Conservation (phyloP, 2,888 invertebrate species). For the Erebia epiphron region DNA sequence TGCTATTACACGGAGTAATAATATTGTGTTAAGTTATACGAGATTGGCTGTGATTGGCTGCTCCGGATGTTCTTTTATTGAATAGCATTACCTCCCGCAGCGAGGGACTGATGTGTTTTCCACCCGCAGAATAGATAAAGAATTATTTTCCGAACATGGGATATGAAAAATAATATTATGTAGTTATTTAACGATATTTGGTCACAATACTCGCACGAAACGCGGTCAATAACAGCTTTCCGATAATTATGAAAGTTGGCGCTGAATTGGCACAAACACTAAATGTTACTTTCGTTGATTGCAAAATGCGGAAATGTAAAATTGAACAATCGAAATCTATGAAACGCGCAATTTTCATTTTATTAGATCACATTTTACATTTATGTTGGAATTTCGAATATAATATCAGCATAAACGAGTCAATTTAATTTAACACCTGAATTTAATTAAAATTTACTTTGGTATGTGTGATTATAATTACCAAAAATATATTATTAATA, state of each 20-base stretch:
- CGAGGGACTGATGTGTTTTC: no score
- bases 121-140: no score
- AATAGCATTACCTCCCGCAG: no score
- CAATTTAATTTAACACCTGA: background rate
- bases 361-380: constrained; percentile 10
- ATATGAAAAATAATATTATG: no score
- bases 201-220: constrained; percentile 17
- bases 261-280: constrained; percentile 26
- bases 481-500: no score
- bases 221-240: constrained; percentile 27
- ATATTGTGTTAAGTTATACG: no score
- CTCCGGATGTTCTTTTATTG: no score
- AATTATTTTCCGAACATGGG: no score
- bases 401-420: background rate
- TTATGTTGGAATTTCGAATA: constrained; percentile 1
- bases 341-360: constrained; percentile 14
- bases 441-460: background rate
- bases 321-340: constrained; percentile 22
- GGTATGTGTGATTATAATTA: background rate
- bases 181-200: constrained; percentile 6
- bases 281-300: constrained; percentile 29
- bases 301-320: constrained; percentile 14
- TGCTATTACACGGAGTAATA: no score
- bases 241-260: constrained; percentile 28
- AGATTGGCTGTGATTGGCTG: no score